These are phyloP conservation scores for Alexandromys fortis DNA, from an alignment of 2,113 vertebrate species.

Conservation along the genomic window DNA sequence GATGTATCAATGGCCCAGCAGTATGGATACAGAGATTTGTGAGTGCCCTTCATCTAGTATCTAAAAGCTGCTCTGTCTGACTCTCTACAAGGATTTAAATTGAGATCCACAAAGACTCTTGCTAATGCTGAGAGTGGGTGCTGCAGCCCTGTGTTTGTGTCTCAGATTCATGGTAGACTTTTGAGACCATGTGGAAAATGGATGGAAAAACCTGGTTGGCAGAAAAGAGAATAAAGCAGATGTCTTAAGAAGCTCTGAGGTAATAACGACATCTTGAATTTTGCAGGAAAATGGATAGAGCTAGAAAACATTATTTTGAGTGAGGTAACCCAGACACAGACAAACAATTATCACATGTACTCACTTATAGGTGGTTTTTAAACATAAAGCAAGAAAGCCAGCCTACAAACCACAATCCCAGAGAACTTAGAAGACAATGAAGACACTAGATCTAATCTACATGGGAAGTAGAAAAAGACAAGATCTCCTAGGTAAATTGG, in stretches of 20 bases:
- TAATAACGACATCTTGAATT: not conserved
- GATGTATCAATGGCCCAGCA: not conserved
- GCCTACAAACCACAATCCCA: too few relatives aligned
- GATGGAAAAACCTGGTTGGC: not conserved
- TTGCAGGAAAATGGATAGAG: too few relatives aligned
- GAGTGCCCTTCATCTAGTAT: not conserved
- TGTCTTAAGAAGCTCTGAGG: slow-evolving; percentile 19
- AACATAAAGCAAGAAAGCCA: too few relatives aligned
- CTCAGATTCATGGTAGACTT: not conserved
- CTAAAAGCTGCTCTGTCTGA: not conserved
- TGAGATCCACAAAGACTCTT: not conserved
- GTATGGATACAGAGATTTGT: not conserved
- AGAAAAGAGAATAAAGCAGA: slow-evolving; percentile 25
- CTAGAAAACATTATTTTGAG: too few relatives aligned
- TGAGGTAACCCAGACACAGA: too few relatives aligned
- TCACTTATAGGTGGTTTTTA: too few relatives aligned
- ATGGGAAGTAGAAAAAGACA: too few relatives aligned
- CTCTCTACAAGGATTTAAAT: slow-evolving; percentile 16
- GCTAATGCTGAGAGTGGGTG: not conserved
- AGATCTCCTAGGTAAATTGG: too few relatives aligned
- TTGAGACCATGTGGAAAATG: not conserved
- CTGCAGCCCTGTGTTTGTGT: not conserved
- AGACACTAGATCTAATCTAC: too few relatives aligned
- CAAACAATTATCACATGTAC: too few relatives aligned
- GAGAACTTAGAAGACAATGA: too few relatives aligned